phyloP scores from a whole-genome alignment of 2,113 vertebrate species.

The Colinus virginianus region DNA sequence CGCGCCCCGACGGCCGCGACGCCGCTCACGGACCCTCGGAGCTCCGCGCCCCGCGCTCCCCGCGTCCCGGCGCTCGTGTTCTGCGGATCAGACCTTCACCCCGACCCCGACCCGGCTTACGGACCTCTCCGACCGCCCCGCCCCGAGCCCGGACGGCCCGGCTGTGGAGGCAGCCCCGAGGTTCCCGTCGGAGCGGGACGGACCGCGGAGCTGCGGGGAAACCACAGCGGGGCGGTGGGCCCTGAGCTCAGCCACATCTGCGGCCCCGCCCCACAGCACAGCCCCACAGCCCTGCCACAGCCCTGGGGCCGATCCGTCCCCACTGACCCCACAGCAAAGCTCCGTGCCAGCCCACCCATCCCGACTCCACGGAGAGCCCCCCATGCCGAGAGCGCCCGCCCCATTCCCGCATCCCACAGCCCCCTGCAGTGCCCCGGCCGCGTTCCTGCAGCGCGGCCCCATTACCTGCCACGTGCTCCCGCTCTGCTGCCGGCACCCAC shows the following conservation, averaged over 20 bases:
- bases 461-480: not conserved
- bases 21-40: not conserved
- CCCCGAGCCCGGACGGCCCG: no score
- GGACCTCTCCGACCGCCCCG: not conserved
- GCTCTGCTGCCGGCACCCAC: not conserved
- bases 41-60: not conserved
- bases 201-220: not conserved
- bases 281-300: not conserved
- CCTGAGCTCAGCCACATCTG: not conserved
- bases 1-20: not conserved
- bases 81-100: no score
- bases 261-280: not conserved
- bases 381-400: not conserved
- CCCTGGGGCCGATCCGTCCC: no score
- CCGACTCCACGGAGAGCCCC: not conserved
- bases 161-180: not conserved
- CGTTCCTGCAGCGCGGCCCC: no score
- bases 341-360: no score
- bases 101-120: no score
- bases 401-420: accelerated
- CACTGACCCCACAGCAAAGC: no score
- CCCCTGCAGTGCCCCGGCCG: no score
- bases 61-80: not conserved
- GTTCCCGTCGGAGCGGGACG: no score
- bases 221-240: not conserved